Evolutionary conservation across 2,797 vertebrate species (phyloP), one percentile per base, ranked within the genome.

Genomic region (Sebastes minor): DNA sequence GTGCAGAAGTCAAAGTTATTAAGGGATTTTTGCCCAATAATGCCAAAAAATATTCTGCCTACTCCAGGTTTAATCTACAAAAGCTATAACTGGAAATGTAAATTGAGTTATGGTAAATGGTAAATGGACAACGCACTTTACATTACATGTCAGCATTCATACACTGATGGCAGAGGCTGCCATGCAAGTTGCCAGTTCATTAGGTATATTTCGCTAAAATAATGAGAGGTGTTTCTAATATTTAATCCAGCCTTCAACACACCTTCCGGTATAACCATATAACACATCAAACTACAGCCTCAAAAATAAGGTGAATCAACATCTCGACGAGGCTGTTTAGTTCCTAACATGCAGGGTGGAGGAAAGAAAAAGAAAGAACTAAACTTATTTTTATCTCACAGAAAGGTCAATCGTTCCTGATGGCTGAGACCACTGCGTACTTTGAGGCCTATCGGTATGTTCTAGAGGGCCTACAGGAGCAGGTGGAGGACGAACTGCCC

Each of bases 401-500:
- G 94, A 87, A 77, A 16, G 57, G 81, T 16, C 95, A 96, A 70
- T 91, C 92, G 66, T 99, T 98, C 89, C 89, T 98, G 57, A 99
- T 99, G 98, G 96, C 99, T 38, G 98, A 99, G 90, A 98, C 97
- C 64, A 96, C 97, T 0, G 98, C 98, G 30, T 99, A 98, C 88
- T 99, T 99, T 89, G 98, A 99, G 86, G 98, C 98, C 65, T 99
- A 98, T 87, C 93, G 96, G 0, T 97, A 98, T 11, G 98, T 99
- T 71, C 88, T 99, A 1, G 96, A 98, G 81, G 98, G 97, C 9
- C 92, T 99, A 23, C 94, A 98, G 91, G 96, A 97, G 86, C 93
- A 95, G 82, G 78, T 76, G 18, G 96, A 95, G 77, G 94, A 96
- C 35, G 93, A 96, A 6, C 76, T 99, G 68, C 98, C 98, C 4